Conservation (phyloP, 2,113 vertebrate species). For the Vidua chalybeata region DNA sequence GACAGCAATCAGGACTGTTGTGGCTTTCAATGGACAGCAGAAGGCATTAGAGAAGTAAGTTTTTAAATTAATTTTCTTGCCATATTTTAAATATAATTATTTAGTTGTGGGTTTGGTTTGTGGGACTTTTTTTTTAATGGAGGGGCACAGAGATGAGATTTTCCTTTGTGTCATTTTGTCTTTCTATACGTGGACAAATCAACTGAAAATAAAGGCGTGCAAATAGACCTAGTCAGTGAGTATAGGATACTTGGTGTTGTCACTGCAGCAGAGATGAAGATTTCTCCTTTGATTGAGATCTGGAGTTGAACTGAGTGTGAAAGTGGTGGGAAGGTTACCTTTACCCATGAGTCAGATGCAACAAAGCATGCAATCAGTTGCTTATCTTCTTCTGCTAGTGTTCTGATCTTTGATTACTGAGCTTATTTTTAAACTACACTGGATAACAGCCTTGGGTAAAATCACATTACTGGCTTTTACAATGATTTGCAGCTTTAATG, state of each 20-base stretch:
- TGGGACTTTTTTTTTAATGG: background rate
- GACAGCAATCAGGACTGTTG: conserved; percentile 66
- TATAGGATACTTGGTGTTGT: background rate
- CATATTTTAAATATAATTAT: background rate
- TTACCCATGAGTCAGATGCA: background rate
- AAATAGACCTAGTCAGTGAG: background rate
- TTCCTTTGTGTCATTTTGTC: background rate
- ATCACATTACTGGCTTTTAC: background rate
- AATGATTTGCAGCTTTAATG: background rate
- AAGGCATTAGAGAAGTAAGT: conserved; percentile 67
- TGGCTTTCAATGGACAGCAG: conserved; percentile 73
- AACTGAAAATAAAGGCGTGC: background rate
- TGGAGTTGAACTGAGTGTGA: background rate
- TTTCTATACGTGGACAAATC: background rate
- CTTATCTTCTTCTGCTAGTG: background rate
- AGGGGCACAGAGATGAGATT: background rate
- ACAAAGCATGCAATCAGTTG: background rate
- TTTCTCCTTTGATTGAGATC: background rate
- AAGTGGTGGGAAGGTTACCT: background rate
- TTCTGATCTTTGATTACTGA: background rate
- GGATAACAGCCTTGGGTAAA: background rate
- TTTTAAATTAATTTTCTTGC: background rate
- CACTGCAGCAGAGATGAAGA: background rate
- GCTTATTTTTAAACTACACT: background rate
- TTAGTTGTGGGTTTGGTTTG: background rate